Conservation (phyloP, 2,797 vertebrate genomes). For the Eulemur mongoz region DNA sequence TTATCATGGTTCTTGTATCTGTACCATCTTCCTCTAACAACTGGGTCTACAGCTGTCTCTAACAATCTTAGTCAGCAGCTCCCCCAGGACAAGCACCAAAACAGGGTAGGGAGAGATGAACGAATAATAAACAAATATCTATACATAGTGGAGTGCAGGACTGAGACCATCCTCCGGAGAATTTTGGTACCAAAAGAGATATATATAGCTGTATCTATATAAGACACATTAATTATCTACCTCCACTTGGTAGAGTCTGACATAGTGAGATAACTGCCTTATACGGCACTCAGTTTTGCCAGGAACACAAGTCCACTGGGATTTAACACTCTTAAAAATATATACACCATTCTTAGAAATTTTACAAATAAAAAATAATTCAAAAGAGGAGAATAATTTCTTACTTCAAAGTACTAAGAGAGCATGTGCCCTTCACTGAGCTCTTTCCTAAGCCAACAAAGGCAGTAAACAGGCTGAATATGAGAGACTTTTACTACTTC, state of each 20-base stretch:
- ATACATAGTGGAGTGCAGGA: too few species aligned
- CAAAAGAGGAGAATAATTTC: not conserved
- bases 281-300: not conserved
- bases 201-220: not conserved
- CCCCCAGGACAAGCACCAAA: not conserved
- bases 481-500: not conserved
- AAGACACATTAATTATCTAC: not conserved
- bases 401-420: not conserved
- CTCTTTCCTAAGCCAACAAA: not conserved
- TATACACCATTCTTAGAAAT: not conserved
- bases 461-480: not conserved
- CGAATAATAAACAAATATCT: not conserved
- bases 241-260: not conserved
- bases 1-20: not conserved
- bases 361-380: slow-evolving; percentile 7
- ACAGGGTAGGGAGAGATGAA: not conserved
- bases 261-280: not conserved
- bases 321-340: not conserved
- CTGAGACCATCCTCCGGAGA: not conserved
- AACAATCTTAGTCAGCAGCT: not conserved
- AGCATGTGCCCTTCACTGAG: not conserved
- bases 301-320: not conserved
- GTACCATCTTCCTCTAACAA: not conserved
- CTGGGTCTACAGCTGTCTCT: not conserved
- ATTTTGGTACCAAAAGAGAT: not conserved